Conservation (phyloP, 2,888 invertebrate species). For the Drosophila atripex region DNA sequence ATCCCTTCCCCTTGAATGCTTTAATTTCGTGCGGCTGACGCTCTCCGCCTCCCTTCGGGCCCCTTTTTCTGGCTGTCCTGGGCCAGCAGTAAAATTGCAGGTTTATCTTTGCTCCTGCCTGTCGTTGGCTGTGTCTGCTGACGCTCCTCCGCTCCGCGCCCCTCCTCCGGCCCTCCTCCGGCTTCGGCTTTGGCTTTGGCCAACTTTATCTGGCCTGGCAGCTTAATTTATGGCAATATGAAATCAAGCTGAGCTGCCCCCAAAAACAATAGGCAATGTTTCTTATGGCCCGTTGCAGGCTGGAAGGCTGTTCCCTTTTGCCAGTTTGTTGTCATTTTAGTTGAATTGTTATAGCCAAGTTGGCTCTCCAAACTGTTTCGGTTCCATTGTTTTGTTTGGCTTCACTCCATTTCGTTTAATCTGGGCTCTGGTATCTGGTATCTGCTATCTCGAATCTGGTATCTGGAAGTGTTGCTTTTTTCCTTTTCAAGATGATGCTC, state of each 20-base stretch:
- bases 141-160: neutral
- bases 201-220: slow-evolving; percentile 39
- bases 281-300: slow-evolving; percentile 31
- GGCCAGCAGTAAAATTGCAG: slow-evolving; percentile 33
- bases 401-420: neutral
- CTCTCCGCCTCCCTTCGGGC: slow-evolving; percentile 3
- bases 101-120: slow-evolving; percentile 20
- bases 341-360: slow-evolving; percentile 21
- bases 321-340: slow-evolving; percentile 18
- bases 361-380: slow-evolving; percentile 26
- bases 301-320: neutral
- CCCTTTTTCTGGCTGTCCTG: neutral
- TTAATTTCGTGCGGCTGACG: slow-evolving; percentile 51
- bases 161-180: neutral
- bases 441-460: neutral
- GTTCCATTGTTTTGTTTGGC: neutral
- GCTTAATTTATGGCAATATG: slow-evolving; percentile 51
- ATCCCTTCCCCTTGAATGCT: slow-evolving; percentile 25
- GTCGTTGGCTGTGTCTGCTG: slow-evolving; percentile 8
- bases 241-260: slow-evolving; percentile 44
- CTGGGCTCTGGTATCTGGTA: neutral
- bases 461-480: neutral
- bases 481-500: neutral
- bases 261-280: slow-evolving; percentile 31
- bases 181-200: slow-evolving; percentile 5